A percentile compares a stretch with the other conserved stretches of the same genome.
These are phyloP conservation scores for Oreocharis arfaki DNA, from an alignment of 2,113 vertebrate species.

Conservation along the genomic window DNA sequence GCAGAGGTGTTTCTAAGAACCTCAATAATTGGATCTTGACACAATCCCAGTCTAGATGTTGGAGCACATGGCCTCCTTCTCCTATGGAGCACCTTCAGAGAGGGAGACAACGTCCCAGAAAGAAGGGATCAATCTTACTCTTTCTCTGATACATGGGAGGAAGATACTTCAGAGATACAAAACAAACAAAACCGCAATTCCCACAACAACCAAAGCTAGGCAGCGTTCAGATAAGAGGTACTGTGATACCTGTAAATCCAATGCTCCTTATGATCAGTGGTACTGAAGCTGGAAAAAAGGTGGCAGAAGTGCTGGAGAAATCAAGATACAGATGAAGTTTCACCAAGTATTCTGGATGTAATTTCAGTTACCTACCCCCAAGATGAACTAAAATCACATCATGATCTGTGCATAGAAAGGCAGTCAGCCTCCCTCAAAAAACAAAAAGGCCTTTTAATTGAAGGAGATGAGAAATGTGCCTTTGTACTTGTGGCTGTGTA, in stretches of 20 bases:
- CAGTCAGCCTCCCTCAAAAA: background rate
- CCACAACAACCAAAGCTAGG: background rate
- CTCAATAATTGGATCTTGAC: too few species aligned
- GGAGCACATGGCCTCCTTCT: background rate
- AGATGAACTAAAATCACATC: background rate
- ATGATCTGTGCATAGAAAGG: background rate
- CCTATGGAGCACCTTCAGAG: background rate
- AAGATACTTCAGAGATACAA: background rate
- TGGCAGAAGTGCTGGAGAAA: background rate
- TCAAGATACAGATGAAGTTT: background rate
- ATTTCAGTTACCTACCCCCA: background rate
- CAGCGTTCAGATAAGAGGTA: background rate
- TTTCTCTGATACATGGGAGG: background rate
- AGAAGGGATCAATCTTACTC: background rate
- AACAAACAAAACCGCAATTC: background rate
- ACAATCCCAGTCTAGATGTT: background rate
- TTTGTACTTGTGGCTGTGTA: accelerated
- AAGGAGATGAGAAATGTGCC: background rate
- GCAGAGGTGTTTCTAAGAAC: too few species aligned
- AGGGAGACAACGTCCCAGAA: background rate
- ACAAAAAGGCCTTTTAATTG: background rate
- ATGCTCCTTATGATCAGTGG: background rate
- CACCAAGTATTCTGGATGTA: background rate
- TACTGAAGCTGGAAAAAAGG: background rate
- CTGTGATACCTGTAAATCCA: background rate